A percentile compares a stretch with the other conserved stretches of the same genome.
Evolutionary conservation across 2,888 invertebrate species (phyloP).

Genomic region (Steinernema scapterisci): DNA sequence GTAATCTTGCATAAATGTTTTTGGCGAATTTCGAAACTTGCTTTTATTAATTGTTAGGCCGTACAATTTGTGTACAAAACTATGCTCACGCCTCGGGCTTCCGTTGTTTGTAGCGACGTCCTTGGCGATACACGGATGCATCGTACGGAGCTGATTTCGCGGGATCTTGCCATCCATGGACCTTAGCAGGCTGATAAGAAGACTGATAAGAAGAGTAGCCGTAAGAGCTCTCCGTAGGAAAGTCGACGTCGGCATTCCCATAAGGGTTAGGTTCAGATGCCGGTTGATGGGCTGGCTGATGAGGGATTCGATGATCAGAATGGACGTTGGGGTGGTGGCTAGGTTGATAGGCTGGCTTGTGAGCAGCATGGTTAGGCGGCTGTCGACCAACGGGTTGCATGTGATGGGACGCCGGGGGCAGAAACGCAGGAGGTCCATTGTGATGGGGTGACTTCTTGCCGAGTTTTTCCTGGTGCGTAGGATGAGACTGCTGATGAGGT

Average conservation of each 20-base stretch:
- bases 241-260: background rate
- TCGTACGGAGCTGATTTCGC: background rate
- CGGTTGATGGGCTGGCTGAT: background rate
- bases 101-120: background rate
- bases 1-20: too few species aligned
- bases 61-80: too few species aligned
- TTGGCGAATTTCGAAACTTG: too few species aligned
- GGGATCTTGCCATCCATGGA: conserved; percentile 13
- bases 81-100: background rate
- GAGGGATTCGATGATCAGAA: too few species aligned
- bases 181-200: background rate
- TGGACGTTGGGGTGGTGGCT: too few species aligned
- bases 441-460: background rate
- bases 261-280: background rate
- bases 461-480: background rate
- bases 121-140: background rate
- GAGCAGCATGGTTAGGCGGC: too few species aligned
- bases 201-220: background rate
- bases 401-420: background rate
- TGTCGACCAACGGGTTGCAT: too few species aligned
- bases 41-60: too few species aligned
- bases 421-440: background rate
- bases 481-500: background rate
- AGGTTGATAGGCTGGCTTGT: too few species aligned
- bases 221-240: background rate